Percentiles rank a stretch among this genome's conserved stretches.
These are phyloP conservation scores for Semotilus atromaculatus DNA, from an alignment of 2,797 vertebrate genomes.

Conservation along the genomic window DNA sequence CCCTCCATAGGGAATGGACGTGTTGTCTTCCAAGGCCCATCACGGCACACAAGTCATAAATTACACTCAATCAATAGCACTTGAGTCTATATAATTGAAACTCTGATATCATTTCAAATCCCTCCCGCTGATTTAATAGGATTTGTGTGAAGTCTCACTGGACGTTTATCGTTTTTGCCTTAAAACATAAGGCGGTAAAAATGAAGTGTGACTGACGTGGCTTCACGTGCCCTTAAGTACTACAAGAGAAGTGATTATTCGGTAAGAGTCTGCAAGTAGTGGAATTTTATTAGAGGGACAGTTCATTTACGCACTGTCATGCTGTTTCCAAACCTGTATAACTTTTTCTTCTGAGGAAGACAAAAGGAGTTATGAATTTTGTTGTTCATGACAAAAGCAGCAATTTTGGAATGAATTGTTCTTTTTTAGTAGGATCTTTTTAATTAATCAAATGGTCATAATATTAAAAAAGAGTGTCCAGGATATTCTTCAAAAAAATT, in stretches of 20 bases:
- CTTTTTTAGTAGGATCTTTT: not conserved
- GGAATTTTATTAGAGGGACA: not conserved
- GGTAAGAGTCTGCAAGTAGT: not conserved
- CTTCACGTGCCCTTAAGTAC: conserved; percentile 14
- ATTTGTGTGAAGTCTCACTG: conserved; percentile 61
- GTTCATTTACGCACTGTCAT: not conserved
- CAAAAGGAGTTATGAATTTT: not conserved
- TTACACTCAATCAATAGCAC: conserved; percentile 81
- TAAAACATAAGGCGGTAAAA: conserved; percentile 53
- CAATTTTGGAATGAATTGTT: not conserved
- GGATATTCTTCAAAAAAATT: not conserved
- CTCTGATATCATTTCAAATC: conserved; percentile 76
- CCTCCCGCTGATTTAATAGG: conserved; percentile 63
- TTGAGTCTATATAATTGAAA: conserved; percentile 83
- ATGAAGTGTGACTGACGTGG: conserved; percentile 30
- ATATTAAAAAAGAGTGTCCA: not conserved
- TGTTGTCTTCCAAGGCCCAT: conserved; percentile 75
- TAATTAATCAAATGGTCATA: too few species aligned
- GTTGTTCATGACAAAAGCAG: not conserved
- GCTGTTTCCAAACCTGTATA: not conserved
- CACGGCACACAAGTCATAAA: conserved; percentile 77
- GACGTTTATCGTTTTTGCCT: conserved; percentile 56
- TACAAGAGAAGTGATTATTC: conserved; percentile 17
- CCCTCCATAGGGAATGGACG: conserved; percentile 80
- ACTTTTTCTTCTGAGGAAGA: not conserved